Percentiles rank a stretch among this genome's conserved stretches.
These are phyloP conservation scores for Sorex araneus DNA, from an alignment of 2,113 vertebrate species.

Conservation along the genomic window DNA sequence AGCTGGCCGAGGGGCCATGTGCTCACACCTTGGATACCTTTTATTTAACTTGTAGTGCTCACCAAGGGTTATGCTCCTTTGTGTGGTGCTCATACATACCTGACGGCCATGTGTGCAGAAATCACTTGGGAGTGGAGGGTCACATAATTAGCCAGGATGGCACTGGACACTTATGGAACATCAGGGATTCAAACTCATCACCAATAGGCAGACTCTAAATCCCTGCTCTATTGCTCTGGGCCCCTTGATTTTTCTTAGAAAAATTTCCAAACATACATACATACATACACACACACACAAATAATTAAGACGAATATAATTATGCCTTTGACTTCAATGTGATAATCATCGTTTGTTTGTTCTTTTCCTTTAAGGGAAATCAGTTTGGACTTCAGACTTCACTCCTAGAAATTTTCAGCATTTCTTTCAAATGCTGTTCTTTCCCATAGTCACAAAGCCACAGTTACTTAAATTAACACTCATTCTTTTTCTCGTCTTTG, in stretches of 20 bases:
- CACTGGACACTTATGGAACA: too few relatives aligned
- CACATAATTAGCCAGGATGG: too few relatives aligned
- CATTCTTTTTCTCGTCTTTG: background rate
- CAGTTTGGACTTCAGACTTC: background rate
- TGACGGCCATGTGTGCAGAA: too few relatives aligned
- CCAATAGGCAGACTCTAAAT: too few relatives aligned
- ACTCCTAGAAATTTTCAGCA: background rate
- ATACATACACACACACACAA: background rate
- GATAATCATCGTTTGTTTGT: background rate
- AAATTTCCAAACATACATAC: background rate
- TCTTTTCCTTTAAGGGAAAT: background rate
- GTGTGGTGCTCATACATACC: too few relatives aligned
- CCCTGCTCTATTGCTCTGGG: too few relatives aligned
- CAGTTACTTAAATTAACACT: background rate
- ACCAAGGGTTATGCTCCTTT: too few relatives aligned
- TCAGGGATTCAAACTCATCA: too few relatives aligned
- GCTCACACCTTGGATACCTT: too few relatives aligned
- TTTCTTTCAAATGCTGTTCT: background rate
- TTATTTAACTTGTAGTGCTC: too few relatives aligned
- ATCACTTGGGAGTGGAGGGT: too few relatives aligned
- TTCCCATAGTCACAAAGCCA: background rate
- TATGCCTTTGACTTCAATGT: background rate
- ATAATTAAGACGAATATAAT: background rate
- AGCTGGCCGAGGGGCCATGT: too few relatives aligned
- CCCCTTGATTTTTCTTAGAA: constrained; percentile 11